Percentiles rank a stretch among this genome's conserved stretches.
phyloP scores from a whole-genome alignment of 1,140 invertebrate genomes.

The Caenorhabditis latens region DNA sequence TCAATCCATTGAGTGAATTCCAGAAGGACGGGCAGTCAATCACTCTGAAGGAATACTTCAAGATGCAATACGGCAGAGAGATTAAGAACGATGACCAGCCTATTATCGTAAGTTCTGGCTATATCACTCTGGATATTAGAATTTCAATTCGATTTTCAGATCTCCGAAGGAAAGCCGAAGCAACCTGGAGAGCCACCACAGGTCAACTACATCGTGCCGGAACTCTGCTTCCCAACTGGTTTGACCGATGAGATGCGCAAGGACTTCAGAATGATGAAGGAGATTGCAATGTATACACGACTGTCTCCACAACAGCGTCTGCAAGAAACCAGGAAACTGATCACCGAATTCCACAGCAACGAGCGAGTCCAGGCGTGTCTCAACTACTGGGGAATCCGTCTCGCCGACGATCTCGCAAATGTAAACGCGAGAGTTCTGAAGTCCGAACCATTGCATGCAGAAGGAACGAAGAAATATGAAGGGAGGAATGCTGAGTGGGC shows the following conservation, averaged over 20 bases:
- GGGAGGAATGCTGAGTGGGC: constrained; percentile 63
- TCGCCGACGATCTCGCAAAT: constrained; percentile 53
- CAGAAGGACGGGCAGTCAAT: constrained; percentile 42
- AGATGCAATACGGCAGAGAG: constrained; percentile 44
- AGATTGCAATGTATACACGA: constrained; percentile 42
- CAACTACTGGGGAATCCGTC: constrained; percentile 49
- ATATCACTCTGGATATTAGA: background rate
- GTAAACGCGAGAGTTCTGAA: constrained; percentile 19
- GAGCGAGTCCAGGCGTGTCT: background rate
- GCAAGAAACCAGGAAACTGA: background rate
- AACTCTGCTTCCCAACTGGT: constrained; percentile 57
- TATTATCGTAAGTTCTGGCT: constrained; percentile 34
- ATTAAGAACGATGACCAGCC: constrained; percentile 49
- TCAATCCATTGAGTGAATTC: constrained; percentile 48
- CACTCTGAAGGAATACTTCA: constrained; percentile 57
- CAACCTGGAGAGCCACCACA: constrained; percentile 63
- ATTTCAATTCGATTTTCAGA: constrained; percentile 22
- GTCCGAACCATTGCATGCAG: constrained; percentile 30
- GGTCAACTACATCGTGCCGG: constrained; percentile 61
- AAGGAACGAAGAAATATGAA: constrained; percentile 10
- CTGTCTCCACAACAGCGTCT: constrained; percentile 33
- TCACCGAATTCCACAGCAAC: background rate
- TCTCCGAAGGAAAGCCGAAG: constrained; percentile 64
- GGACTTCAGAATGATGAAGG: constrained; percentile 58
- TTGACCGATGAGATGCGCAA: constrained; percentile 50